Conservation (phyloP, 2,888 invertebrate genomes). For the Lasioglossum vierecki region DNA sequence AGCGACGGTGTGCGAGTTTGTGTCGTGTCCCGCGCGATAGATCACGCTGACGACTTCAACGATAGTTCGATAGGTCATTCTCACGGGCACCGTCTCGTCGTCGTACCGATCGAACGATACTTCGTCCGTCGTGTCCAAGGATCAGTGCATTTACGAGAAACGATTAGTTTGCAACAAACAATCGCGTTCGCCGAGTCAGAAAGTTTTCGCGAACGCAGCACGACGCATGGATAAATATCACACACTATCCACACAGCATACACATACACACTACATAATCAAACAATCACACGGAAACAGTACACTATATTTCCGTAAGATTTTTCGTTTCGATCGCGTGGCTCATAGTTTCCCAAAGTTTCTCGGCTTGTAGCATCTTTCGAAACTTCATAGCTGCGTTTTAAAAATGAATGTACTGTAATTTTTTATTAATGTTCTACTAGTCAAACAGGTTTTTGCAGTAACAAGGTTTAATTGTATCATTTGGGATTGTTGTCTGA, state of each 20-base stretch:
- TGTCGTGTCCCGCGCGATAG: constrained; percentile 35
- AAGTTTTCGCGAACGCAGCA: constrained; percentile 35
- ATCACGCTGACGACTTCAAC: neutral
- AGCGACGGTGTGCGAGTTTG: constrained; percentile 34
- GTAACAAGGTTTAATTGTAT: neutral
- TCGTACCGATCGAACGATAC: constrained; percentile 31
- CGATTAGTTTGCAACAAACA: constrained; percentile 25
- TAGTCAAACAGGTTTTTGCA: neutral
- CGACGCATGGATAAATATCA: constrained; percentile 18
- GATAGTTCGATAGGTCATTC: neutral
- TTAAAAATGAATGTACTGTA: neutral
- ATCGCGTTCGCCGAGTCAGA: constrained; percentile 20
- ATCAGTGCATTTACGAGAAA: constrained; percentile 46
- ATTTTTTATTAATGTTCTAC: neutral
- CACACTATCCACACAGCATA: neutral
- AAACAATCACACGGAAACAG: neutral
- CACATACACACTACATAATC: neutral
- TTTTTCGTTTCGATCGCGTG: neutral
- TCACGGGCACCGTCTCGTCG: constrained; percentile 16
- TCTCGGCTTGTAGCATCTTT: neutral
- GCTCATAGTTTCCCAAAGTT: neutral
- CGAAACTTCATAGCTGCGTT: neutral
- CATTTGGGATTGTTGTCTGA: neutral
- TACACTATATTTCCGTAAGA: constrained; percentile 16
- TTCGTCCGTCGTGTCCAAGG: constrained; percentile 29